A percentile compares a stretch with the other conserved stretches of the same genome.
Evolutionary conservation across 2,888 invertebrate species (phyloP).

Genomic region (Leptopilina myrica): DNA sequence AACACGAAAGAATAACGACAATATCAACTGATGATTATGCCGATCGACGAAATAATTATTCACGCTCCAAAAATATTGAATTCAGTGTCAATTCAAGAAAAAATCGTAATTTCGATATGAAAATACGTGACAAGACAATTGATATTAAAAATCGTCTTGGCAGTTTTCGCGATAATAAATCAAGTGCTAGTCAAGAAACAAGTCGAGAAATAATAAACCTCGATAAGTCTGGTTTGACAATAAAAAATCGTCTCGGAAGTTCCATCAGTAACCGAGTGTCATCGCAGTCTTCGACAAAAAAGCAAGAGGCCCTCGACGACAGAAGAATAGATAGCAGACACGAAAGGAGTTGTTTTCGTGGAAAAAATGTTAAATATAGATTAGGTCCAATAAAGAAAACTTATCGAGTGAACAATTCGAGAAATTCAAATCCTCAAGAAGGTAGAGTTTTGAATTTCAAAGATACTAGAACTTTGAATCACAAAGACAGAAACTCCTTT

Average conservation of each 20-base stretch:
- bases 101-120: constrained; percentile 42
- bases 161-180: constrained; percentile 56
- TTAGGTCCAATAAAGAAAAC: constrained; percentile 64
- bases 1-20: constrained; percentile 29
- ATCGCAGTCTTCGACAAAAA: neutral
- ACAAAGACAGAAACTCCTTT: constrained; percentile 12
- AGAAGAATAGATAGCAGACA: constrained; percentile 46
- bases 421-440: too few relatives aligned
- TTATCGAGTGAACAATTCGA: constrained; percentile 45
- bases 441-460: too few relatives aligned
- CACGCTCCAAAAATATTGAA: constrained; percentile 51
- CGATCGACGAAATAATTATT: constrained; percentile 56
- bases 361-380: constrained; percentile 71
- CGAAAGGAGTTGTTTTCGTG: constrained; percentile 47
- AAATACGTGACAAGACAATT: constrained; percentile 43
- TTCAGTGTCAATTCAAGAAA: constrained; percentile 50
- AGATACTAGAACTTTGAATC: too few relatives aligned
- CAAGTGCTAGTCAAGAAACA: constrained; percentile 48
- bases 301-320: neutral
- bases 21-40: constrained; percentile 46
- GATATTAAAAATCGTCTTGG: constrained; percentile 56
- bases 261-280: neutral
- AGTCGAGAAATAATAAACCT: constrained; percentile 50
- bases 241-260: constrained; percentile 69
- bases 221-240: constrained; percentile 55